A percentile compares a stretch with the other conserved stretches of the same genome.
These are phyloP conservation scores for Acleris sparsana DNA, from an alignment of 2,888 invertebrate genomes.

Conservation along the genomic window DNA sequence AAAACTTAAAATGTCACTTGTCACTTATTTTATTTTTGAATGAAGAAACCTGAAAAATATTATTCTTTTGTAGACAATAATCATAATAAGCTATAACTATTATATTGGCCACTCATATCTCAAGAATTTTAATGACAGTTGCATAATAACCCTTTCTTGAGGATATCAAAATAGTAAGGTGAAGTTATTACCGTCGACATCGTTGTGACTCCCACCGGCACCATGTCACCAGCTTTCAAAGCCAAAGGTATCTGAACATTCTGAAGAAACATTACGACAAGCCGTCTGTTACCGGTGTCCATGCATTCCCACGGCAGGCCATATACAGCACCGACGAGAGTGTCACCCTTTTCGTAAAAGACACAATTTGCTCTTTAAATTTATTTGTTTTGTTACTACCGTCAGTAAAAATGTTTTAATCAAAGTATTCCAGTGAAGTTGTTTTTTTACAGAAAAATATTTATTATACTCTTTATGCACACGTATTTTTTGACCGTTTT, in stretches of 20 bases:
- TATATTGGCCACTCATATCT: too few relatives aligned
- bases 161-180: not conserved
- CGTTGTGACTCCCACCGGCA: slow-evolving; percentile 24
- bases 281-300: slow-evolving; percentile 6
- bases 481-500: too few relatives aligned
- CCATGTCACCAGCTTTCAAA: slow-evolving; percentile 21
- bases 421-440: too few relatives aligned
- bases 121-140: not conserved
- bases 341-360: slow-evolving; percentile 8
- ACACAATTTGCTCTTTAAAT: not conserved
- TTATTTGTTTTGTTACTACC: too few relatives aligned
- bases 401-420: too few relatives aligned
- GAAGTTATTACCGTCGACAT: slow-evolving; percentile 14
- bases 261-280: slow-evolving; percentile 7
- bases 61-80: too few relatives aligned
- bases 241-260: slow-evolving; percentile 18
- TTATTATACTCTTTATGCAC: too few relatives aligned
- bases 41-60: too few relatives aligned
- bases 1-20: too few relatives aligned
- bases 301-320: slow-evolving; percentile 22
- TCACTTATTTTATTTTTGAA: too few relatives aligned
- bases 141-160: not conserved
- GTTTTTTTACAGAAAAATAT: too few relatives aligned
- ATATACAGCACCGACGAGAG: slow-evolving; percentile 15
- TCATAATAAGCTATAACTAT: too few relatives aligned